A percentile compares a stretch with the other conserved stretches of the same genome.
These are phyloP conservation scores for Prorops nasuta DNA, from an alignment of 1,140 invertebrate genomes.

Conservation along the genomic window DNA sequence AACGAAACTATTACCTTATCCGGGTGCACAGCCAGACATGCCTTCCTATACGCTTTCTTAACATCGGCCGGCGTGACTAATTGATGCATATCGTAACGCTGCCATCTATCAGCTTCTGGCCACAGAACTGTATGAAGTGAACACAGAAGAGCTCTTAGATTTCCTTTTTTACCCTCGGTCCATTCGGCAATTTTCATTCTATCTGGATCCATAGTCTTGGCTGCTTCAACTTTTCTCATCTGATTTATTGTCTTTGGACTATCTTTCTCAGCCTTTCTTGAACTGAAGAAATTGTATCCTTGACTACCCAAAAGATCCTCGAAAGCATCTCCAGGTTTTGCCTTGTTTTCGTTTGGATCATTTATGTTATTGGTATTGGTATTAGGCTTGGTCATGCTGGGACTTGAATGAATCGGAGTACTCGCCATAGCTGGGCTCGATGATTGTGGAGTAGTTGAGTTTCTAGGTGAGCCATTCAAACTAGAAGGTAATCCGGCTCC, in stretches of 20 bases:
- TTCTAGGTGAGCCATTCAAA: slow-evolving; percentile 50
- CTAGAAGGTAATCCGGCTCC: slow-evolving; percentile 46
- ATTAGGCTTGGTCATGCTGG: slow-evolving; percentile 44
- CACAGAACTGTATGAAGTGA: slow-evolving; percentile 93
- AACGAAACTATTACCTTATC: slow-evolving; percentile 77
- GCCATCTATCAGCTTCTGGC: slow-evolving; percentile 87
- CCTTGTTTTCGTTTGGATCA: slow-evolving; percentile 40
- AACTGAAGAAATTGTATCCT: slow-evolving; percentile 73
- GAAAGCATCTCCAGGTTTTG: slow-evolving; percentile 74
- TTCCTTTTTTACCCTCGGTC: slow-evolving; percentile 94
- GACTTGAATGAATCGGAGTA: slow-evolving; percentile 49
- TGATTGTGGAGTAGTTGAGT: slow-evolving; percentile 50
- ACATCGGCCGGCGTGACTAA: slow-evolving; percentile 88
- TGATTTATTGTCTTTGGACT: slow-evolving; percentile 88
- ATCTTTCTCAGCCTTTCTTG: slow-evolving; percentile 67
- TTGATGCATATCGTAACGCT: slow-evolving; percentile 90
- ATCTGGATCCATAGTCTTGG: slow-evolving; percentile 88
- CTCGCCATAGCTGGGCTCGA: slow-evolving; percentile 46
- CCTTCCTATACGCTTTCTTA: slow-evolving; percentile 93
- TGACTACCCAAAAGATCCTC: slow-evolving; percentile 87
- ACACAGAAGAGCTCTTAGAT: slow-evolving; percentile 92
- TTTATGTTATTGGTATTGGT: slow-evolving; percentile 19
- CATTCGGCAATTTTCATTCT: slow-evolving; percentile 80
- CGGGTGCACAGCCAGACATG: slow-evolving; percentile 95
- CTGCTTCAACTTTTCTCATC: slow-evolving; percentile 86